These are phyloP conservation scores for Passer domesticus DNA, from an alignment of 2,113 vertebrate species.

Conservation along the genomic window DNA sequence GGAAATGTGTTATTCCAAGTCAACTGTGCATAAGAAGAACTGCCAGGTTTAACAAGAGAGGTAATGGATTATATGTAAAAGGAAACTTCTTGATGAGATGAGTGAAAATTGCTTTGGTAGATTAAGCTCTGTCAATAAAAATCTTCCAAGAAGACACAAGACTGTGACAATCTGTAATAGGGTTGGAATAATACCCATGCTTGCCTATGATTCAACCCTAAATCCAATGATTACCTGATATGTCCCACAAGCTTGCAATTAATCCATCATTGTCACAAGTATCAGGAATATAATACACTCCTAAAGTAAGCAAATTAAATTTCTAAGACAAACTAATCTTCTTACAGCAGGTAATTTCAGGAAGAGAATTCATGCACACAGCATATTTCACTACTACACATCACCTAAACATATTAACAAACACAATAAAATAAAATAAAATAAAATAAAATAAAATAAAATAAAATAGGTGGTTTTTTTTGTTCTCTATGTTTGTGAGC, in stretches of 20 bases:
- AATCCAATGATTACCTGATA: constrained; percentile 4
- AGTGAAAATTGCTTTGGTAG: constrained; percentile 38
- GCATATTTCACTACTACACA: not conserved
- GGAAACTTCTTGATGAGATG: constrained; percentile 32
- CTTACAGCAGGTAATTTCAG: not conserved
- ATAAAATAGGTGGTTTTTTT: not conserved
- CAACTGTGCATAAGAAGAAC: not conserved
- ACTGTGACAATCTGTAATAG: constrained; percentile 1
- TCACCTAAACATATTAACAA: not conserved
- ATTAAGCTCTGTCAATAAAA: constrained; percentile 42
- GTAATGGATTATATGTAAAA: not conserved
- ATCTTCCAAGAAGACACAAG: not conserved
- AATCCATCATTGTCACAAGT: not conserved
- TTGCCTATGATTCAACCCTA: not conserved
- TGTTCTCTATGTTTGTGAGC: not conserved
- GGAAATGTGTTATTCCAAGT: not conserved
- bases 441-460: too few relatives aligned
- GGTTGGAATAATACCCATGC: not conserved
- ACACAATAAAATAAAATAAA: not conserved
- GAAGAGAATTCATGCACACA: not conserved
- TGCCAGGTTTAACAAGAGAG: not conserved
- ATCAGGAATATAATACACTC: not conserved
- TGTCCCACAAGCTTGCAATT: not conserved
- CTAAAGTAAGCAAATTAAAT: constrained; percentile 19
- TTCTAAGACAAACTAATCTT: not conserved